Evolutionary conservation across 2,888 invertebrate genomes (phyloP).

Genomic region (Polydrusus cervinus): DNA sequence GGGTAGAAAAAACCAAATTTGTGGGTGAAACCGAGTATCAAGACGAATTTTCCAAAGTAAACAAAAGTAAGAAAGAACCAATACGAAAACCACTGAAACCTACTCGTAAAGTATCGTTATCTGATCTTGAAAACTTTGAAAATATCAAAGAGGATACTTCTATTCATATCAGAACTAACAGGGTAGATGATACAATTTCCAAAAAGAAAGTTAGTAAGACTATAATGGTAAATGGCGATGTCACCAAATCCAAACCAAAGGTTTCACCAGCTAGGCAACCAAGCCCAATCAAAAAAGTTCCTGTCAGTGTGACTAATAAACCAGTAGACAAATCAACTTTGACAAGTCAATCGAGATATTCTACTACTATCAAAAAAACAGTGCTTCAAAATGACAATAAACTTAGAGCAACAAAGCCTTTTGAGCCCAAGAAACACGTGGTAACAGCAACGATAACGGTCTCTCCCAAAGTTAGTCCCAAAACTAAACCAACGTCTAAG

Average conservation of each 20-base stretch:
- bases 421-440: conserved; percentile 56
- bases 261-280: conserved; percentile 48
- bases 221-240: conserved; percentile 55
- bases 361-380: conserved; percentile 58
- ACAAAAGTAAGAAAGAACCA: conserved; percentile 48
- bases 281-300: conserved; percentile 44
- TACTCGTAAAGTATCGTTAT: conserved; percentile 54
- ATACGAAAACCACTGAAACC: conserved; percentile 45
- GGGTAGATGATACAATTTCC: conserved; percentile 62
- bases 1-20: conserved; percentile 56
- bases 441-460: conserved; percentile 64
- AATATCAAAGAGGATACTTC: conserved; percentile 58
- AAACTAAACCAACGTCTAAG: conserved; percentile 50
- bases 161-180: conserved; percentile 61
- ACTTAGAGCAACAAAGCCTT: conserved; percentile 35
- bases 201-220: conserved; percentile 57
- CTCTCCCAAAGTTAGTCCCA: conserved; percentile 57
- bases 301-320: conserved; percentile 34
- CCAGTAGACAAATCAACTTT: conserved; percentile 27
- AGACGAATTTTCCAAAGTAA: conserved; percentile 57
- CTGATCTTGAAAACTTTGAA: conserved; percentile 59
- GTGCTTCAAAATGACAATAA: conserved; percentile 64
- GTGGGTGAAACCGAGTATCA: conserved; percentile 57
- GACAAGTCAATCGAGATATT: conserved; percentile 48
- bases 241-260: conserved; percentile 54